phyloP scores from a whole-genome alignment of 2,113 vertebrate species.

The Scolopax mira region DNA sequence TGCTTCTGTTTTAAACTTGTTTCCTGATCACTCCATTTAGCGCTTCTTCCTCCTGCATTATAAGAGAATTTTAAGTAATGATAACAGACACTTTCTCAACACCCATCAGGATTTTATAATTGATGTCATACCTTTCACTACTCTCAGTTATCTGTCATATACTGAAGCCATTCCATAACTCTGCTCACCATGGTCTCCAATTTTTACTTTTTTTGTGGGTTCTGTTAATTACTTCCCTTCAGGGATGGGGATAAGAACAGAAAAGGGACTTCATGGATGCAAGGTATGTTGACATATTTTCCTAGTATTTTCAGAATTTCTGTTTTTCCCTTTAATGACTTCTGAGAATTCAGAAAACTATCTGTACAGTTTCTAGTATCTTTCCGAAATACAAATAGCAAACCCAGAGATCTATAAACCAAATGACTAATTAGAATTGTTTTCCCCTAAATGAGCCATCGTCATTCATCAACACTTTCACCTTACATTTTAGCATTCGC shows the following conservation, averaged over 20 bases:
- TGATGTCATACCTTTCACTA: accelerated
- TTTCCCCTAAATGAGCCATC: background rate
- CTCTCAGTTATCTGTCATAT: background rate
- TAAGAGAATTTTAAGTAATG: background rate
- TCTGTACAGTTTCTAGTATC: background rate
- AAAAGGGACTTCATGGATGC: background rate
- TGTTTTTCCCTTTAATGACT: background rate
- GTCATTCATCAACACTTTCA: background rate
- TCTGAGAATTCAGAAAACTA: background rate
- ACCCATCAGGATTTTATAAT: background rate
- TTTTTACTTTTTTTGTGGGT: background rate
- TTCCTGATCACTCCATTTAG: background rate
- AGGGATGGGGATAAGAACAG: background rate
- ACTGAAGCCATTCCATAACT: background rate
- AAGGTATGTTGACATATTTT: background rate
- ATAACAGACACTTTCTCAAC: background rate
- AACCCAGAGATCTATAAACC: background rate
- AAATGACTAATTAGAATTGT: background rate
- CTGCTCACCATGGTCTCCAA: background rate
- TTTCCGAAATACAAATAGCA: background rate
- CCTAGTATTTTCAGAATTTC: background rate
- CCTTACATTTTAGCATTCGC: background rate
- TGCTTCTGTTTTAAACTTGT: background rate
- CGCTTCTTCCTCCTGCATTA: background rate
- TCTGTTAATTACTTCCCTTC: background rate